Percentiles rank a stretch among this genome's conserved stretches.
These are phyloP conservation scores for Xanthia icteritia DNA, from an alignment of 2,888 invertebrate species.

Conservation along the genomic window DNA sequence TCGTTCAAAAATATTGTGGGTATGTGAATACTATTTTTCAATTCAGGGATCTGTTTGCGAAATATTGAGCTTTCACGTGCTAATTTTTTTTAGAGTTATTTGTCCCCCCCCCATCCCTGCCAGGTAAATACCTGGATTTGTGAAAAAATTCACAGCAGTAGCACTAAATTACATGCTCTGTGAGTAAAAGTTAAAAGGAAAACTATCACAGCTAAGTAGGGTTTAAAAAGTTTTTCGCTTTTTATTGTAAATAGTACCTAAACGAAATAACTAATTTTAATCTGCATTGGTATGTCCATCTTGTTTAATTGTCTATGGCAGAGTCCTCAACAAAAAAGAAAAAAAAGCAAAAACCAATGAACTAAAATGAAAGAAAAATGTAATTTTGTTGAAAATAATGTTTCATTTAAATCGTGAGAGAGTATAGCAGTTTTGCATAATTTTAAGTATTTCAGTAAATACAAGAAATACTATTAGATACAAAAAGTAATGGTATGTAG, in stretches of 20 bases:
- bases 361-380: slow-evolving; percentile 70
- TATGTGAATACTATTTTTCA: too few species aligned
- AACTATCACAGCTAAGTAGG: too few species aligned
- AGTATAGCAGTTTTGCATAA: slow-evolving; percentile 64
- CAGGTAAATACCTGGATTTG: too few species aligned
- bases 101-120: too few species aligned
- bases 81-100: too few species aligned
- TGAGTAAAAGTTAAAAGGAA: too few species aligned
- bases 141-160: too few species aligned
- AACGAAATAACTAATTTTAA: not conserved
- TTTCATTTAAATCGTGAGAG: slow-evolving; percentile 72
- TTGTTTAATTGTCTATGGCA: slow-evolving; percentile 47
- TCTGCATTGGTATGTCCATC: slow-evolving; percentile 29
- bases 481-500: slow-evolving; percentile 82
- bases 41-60: too few species aligned
- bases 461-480: slow-evolving; percentile 62
- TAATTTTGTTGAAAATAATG: slow-evolving; percentile 67
- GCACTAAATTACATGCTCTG: too few species aligned
- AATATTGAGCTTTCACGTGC: too few species aligned
- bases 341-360: slow-evolving; percentile 68
- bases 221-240: too few species aligned
- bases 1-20: too few species aligned
- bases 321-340: slow-evolving; percentile 34
- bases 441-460: slow-evolving; percentile 64
- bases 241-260: not conserved